These are phyloP conservation scores for Neodiprion fabricii DNA, from an alignment of 1,140 invertebrate species.

Conservation along the genomic window DNA sequence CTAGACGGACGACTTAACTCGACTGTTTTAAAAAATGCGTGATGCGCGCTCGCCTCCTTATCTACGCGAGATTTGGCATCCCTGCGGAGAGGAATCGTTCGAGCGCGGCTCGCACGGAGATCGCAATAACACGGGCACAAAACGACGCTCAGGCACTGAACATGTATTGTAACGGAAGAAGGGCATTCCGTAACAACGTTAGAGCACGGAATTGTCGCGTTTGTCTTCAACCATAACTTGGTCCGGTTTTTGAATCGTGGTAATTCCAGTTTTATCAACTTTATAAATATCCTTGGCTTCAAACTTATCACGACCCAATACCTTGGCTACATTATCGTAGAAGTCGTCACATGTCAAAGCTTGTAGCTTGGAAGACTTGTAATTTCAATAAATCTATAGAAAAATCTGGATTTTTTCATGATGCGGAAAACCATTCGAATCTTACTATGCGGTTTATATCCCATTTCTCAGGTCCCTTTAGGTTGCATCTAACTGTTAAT, in stretches of 20 bases:
- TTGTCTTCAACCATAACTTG: slow-evolving; percentile 50
- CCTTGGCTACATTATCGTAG: slow-evolving; percentile 43
- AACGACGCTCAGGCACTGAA: too few species aligned
- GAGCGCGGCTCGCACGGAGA: too few species aligned
- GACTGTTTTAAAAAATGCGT: too few species aligned
- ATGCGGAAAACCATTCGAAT: slow-evolving; percentile 47
- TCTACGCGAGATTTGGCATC: too few species aligned
- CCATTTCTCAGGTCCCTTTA: slow-evolving; percentile 44
- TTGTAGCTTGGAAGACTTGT: slow-evolving; percentile 46
- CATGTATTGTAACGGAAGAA: too few species aligned
- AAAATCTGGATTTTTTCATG: slow-evolving; percentile 42
- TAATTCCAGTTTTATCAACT: slow-evolving; percentile 57
- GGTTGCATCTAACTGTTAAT: slow-evolving; percentile 32
- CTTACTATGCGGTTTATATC: slow-evolving; percentile 41
- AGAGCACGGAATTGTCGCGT: slow-evolving; percentile 53
- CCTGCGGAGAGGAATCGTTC: too few species aligned
- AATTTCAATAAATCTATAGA: slow-evolving; percentile 46
- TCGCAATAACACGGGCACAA: too few species aligned
- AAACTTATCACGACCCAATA: slow-evolving; percentile 44
- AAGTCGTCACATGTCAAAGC: slow-evolving; percentile 43
- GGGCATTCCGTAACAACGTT: slow-evolving; percentile 51
- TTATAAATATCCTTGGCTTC: slow-evolving; percentile 53
- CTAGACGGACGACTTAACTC: too few species aligned
- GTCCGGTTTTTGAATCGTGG: slow-evolving; percentile 45
- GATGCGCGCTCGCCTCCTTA: too few species aligned